Percentiles rank a stretch among this genome's conserved stretches.
Evolutionary conservation across 2,888 invertebrate genomes (phyloP).

Genomic region (Meiosimyza decipiens): DNA sequence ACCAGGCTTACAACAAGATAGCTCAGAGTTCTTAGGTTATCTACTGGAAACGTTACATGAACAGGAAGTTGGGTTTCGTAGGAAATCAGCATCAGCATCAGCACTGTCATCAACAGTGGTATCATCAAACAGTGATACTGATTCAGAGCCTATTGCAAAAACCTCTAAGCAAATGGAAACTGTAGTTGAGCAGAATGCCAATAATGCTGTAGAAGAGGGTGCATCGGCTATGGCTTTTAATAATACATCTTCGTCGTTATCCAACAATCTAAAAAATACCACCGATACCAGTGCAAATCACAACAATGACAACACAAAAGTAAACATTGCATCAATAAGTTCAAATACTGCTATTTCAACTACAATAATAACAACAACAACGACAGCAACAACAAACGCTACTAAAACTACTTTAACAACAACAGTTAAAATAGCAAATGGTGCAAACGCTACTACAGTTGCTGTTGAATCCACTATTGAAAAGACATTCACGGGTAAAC

Average conservation of each 20-base stretch:
- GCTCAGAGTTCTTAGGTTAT: constrained; percentile 86
- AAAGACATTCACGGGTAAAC: constrained; percentile 80
- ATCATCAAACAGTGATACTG: constrained; percentile 21
- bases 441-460: constrained; percentile 18
- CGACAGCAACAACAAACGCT: constrained; percentile 44
- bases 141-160: constrained; percentile 37
- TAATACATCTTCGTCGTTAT: not conserved
- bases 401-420: constrained; percentile 32
- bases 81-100: constrained; percentile 18
- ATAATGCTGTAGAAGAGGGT: constrained; percentile 13
- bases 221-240: constrained; percentile 25
- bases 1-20: constrained; percentile 85
- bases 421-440: constrained; percentile 16
- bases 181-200: not conserved
- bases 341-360: constrained; percentile 46
- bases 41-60: constrained; percentile 74
- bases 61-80: constrained; percentile 69
- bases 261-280: not conserved
- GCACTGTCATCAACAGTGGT: constrained; percentile 35
- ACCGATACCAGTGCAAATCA: constrained; percentile 17
- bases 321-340: not conserved
- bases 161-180: constrained; percentile 31
- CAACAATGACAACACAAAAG: not conserved
- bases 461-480: constrained; percentile 67
- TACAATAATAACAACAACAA: constrained; percentile 43